Percentiles rank a stretch among this genome's conserved stretches.
phyloP scores from a whole-genome alignment of 35 echinoderm and acorn worm species.

The Apostichopus californicus region DNA sequence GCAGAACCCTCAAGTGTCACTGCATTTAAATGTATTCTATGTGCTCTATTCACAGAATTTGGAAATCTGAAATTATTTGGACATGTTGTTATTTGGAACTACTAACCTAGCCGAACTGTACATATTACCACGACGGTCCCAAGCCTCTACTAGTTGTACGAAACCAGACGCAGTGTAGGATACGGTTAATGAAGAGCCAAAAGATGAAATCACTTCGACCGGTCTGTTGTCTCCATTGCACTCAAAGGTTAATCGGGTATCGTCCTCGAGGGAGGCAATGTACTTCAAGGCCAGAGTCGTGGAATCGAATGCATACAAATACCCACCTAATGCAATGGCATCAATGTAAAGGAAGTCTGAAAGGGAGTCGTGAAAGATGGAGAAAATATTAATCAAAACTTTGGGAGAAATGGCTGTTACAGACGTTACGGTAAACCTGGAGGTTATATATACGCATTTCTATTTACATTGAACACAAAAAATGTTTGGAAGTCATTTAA shows the following conservation, averaged over 20 bases:
- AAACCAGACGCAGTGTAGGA: slow-evolving; percentile 9
- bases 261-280: background rate
- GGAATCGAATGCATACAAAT: background rate
- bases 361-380: background rate
- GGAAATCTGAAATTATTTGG: no score
- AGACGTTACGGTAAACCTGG: no score
- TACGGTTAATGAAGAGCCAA: slow-evolving; percentile 1
- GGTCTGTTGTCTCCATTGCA: slow-evolving; percentile 20
- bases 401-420: no score
- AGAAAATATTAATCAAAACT: no score
- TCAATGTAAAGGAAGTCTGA: slow-evolving; percentile 37
- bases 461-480: no score
- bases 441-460: no score
- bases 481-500: no score
- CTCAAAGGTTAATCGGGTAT: slow-evolving; percentile 23
- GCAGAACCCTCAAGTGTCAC: no score
- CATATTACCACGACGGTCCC: background rate
- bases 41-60: no score
- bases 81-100: no score
- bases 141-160: slow-evolving; percentile 4
- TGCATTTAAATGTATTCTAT: no score
- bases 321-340: background rate
- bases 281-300: slow-evolving; percentile 13
- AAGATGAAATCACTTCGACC: slow-evolving; percentile 7
- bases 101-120: slow-evolving; percentile 20